Evolutionary conservation across 2,797 vertebrate species (phyloP), one percentile per base, ranked within the genome.

Genomic region (Syngnathus rostellatus): DNA sequence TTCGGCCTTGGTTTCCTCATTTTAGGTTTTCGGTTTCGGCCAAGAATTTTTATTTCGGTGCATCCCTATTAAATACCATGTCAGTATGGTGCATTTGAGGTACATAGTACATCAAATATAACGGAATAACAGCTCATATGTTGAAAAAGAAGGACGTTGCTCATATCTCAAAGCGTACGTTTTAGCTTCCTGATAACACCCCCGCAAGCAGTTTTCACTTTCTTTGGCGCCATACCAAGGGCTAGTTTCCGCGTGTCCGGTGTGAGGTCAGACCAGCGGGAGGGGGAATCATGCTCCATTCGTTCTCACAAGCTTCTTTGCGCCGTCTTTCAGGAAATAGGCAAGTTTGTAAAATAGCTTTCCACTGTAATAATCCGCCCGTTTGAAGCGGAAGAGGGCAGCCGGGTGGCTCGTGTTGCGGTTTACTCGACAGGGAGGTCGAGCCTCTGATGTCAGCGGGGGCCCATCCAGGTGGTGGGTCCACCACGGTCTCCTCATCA

Each of bases 401-500:
- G 70, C 66, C 2, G 0, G 23, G 40, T 46, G 12, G 8, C 11
- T 62, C 60, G 48, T 67, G 58, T 23, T 10, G 65, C 72, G 64
- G 65, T 67, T 67, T 66, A 73, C 38, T 10, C 65, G 73, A 66
- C 78, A 7, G 68, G 74, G 81, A 12, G 55, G 55, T 12, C 25
- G 14, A 65, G 73, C 77, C n/a, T 76, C 75, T 77, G 73, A 74
- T 69, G 68, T 77, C 77, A 43, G 68, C 38, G n/a, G 77, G 80
- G 77, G 76, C 68, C 61, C 77, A 78, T 72, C 73, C 71, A 68
- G 55, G 73, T 71, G 80, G 66, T 76, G 79, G 78, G 83, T 78
- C 70, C 72, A 41, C 71, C 77, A 69, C 84, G 74, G 85, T 87
- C 86, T 83, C 73, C 76, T 81, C 85, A 77, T 82, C 74, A 78